phyloP scores from a whole-genome alignment of 2,797 vertebrate species.

The Smutsia temminckii region DNA sequence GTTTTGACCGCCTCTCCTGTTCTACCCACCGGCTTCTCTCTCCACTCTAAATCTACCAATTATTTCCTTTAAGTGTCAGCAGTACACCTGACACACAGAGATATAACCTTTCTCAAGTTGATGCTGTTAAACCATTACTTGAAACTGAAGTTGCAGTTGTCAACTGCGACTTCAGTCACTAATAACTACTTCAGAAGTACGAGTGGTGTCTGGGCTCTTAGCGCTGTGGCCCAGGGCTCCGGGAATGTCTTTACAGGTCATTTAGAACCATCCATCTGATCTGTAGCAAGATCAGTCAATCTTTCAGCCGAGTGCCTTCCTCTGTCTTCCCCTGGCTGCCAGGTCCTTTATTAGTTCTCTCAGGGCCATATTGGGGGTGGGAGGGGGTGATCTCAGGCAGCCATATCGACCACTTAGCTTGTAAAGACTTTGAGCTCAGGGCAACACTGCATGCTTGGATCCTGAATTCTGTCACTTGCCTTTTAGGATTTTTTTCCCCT shows the following conservation, averaged over 20 bases:
- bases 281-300: slow-evolving; percentile 82
- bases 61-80: slow-evolving; percentile 86
- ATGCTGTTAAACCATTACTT: slow-evolving; percentile 86
- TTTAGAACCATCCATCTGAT: slow-evolving; percentile 86
- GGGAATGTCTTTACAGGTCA: slow-evolving; percentile 86
- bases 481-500: not conserved
- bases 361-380: slow-evolving; percentile 42
- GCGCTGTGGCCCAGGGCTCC: slow-evolving; percentile 82
- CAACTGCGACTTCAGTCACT: slow-evolving; percentile 84
- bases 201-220: slow-evolving; percentile 81
- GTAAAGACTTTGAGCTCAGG: slow-evolving; percentile 35
- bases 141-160: slow-evolving; percentile 85
- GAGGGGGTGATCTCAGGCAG: not conserved
- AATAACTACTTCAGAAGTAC: slow-evolving; percentile 86
- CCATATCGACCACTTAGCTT: slow-evolving; percentile 43
- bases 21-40: slow-evolving; percentile 69
- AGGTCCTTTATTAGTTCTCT: slow-evolving; percentile 65
- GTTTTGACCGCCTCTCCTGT: slow-evolving; percentile 55
- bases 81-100: slow-evolving; percentile 75
- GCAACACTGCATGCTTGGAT: not conserved
- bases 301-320: slow-evolving; percentile 74
- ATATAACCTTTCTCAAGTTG: slow-evolving; percentile 84
- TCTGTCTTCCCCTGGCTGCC: slow-evolving; percentile 1
- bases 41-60: slow-evolving; percentile 83
- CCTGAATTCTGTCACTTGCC: slow-evolving; percentile 48